Conservation (phyloP, 2,113 vertebrate genomes). For the Xenotilapia caudafasciata region DNA sequence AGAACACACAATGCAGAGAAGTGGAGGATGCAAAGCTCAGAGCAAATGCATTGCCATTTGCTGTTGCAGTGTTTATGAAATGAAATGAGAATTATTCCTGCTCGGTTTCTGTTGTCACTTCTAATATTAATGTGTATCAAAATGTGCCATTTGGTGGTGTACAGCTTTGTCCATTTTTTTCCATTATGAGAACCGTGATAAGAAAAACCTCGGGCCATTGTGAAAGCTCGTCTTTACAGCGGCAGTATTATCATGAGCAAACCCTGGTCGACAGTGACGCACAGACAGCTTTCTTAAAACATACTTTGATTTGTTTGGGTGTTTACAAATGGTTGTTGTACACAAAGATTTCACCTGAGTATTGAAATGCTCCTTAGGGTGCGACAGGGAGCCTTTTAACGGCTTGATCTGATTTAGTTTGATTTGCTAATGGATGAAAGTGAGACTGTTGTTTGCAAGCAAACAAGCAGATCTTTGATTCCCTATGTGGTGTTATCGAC, state of each 20-base stretch:
- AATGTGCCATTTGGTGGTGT: constrained; percentile 4
- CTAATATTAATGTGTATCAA: constrained; percentile 14
- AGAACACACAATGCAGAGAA: background rate
- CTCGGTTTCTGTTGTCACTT: background rate
- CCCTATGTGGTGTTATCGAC: background rate
- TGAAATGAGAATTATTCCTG: background rate
- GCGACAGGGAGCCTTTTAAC: constrained; percentile 30
- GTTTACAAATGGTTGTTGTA: constrained; percentile 29
- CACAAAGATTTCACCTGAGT: constrained; percentile 1
- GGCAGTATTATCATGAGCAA: background rate
- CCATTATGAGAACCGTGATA: background rate
- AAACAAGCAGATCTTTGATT: constrained; percentile 23
- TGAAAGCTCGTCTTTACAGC: background rate
- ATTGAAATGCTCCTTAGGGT: constrained; percentile 36
- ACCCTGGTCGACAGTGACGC: background rate
- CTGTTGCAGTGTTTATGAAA: background rate
- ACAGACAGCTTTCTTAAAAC: constrained; percentile 1
- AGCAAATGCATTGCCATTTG: background rate
- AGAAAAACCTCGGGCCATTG: background rate
- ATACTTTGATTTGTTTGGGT: constrained; percentile 23
- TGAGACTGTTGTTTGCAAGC: constrained; percentile 15
- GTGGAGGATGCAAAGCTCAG: background rate
- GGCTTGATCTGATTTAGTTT: constrained; percentile 34
- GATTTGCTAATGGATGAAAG: constrained; percentile 47
- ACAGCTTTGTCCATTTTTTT: constrained; percentile 12